Percentiles rank a stretch among this genome's conserved stretches.
Evolutionary conservation across 2,113 vertebrate genomes (phyloP).

Genomic region (Hydrochoerus hydrochaeris): DNA sequence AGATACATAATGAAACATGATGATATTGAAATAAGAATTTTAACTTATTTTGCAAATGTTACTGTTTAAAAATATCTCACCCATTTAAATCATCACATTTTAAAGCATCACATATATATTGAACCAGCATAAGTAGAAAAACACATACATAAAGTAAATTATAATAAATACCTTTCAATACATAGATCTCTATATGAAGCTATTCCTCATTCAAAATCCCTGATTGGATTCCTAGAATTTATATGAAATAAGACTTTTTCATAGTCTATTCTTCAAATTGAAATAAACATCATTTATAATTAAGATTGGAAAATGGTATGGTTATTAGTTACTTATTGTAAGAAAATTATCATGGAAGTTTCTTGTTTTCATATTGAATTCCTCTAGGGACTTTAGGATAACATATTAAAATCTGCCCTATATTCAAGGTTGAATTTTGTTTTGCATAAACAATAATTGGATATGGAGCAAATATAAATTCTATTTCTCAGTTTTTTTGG

Average conservation of each 20-base stretch:
- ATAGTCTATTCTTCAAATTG: not conserved
- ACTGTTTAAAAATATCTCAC: not conserved
- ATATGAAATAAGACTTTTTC: not conserved
- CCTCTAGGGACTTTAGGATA: not conserved
- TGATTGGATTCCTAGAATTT: not conserved
- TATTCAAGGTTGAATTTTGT: not conserved
- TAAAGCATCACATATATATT: rapidly evolving
- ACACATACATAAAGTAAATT: not conserved
- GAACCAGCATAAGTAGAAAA: not conserved
- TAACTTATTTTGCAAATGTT: not conserved
- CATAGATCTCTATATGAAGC: not conserved
- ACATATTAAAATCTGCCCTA: not conserved
- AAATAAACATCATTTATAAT: not conserved
- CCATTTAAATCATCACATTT: not conserved
- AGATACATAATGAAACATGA: not conserved
- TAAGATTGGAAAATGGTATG: not conserved
- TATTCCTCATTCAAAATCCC: not conserved
- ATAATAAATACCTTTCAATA: not conserved
- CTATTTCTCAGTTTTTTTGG: not conserved
- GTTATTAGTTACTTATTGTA: not conserved
- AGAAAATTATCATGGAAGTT: not conserved
- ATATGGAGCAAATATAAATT: not conserved
- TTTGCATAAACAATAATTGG: not conserved
- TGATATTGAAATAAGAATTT: not conserved
- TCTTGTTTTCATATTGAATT: not conserved